Base-by-base conservation (phyloP, 2,113 vertebrate species). In the Phalacrocorax aristotelis region DNA sequence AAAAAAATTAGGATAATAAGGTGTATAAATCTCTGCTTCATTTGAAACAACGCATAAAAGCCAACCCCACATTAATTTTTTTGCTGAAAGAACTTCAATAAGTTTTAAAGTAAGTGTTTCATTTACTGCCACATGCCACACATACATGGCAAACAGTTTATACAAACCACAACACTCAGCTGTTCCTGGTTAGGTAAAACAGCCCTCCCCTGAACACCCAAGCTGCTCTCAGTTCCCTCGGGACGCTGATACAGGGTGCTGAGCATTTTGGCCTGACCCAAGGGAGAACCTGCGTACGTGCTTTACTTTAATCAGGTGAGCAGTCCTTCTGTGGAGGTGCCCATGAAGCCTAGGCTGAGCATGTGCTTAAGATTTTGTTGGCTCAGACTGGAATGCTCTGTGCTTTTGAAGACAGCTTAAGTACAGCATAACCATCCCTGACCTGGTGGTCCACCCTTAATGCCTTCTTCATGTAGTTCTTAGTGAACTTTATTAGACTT, bases 71-170 rank as follows among this genome's bases (percentile, higher is more conserved):
- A 94, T 94, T 97, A 94, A 90, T 97, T 96, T 95, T 94, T 97
- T 94, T 86, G 90, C 93, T 94, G 96, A 97, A 95, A 95, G 93
- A 96, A 97, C 94, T 97, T 97, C 97, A 97, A 94, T 97, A 97
- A 97, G 96, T 95, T 97, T 95, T 92, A 94, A 97, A 97, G 97
- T 97, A 97, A 95, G 96, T 97, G 97, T 97, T 97, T 97, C 97
- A 97, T 97, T 97, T 97, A 97, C 96, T 97, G 97, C 97, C 96
- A 97, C 97, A 97, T 94, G 97, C 97, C 97, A 97, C 92, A 94
- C 94, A 96, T 97, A 96, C 91, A 97, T 97, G 97, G 95, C 96
- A 97, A 95, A 96, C 88, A 97, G 95, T 92, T 95, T 96, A 96
- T 95, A 96, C 96, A 97, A 96, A 97, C 97, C 96, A 97, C 94